These are phyloP conservation scores for Caenorhabditis virilis DNA, from an alignment of 2,888 invertebrate genomes.

Conservation along the genomic window DNA sequence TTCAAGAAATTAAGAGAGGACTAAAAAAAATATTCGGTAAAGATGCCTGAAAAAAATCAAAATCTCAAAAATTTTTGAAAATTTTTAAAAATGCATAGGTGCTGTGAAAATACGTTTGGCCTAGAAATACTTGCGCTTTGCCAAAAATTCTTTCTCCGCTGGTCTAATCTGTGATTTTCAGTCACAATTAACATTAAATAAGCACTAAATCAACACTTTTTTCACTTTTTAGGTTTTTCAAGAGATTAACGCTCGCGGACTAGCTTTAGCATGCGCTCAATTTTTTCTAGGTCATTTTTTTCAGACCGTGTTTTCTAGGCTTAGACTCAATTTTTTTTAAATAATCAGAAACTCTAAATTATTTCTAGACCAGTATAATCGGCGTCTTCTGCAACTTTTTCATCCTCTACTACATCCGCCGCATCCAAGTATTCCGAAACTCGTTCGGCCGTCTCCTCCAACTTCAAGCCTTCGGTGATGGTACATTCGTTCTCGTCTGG, in stretches of 20 bases:
- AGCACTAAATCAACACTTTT: neutral
- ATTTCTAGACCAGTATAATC: conserved; percentile 42
- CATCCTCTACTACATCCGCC: conserved; percentile 42
- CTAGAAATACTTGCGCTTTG: too few species aligned
- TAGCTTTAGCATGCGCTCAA: too few species aligned
- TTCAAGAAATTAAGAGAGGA: too few species aligned
- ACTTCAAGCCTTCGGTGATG: conserved; percentile 46
- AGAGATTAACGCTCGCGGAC: neutral
- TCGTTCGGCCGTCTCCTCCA: conserved; percentile 51
- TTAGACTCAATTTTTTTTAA: too few species aligned
- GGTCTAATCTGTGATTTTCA: too few species aligned
- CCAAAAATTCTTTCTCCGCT: too few species aligned
- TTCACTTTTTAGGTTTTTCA: neutral
- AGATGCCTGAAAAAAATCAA: too few species aligned
- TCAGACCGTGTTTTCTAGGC: neutral
- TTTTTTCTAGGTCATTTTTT: conserved; percentile 1
- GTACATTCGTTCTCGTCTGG: conserved; percentile 46
- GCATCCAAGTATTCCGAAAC: conserved; percentile 42
- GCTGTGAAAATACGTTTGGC: too few species aligned
- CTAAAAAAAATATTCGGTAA: too few species aligned
- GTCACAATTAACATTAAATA: too few species aligned
- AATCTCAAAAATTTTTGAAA: too few species aligned
- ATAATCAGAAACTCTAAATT: neutral
- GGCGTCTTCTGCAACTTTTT: conserved; percentile 45
- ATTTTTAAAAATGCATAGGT: too few species aligned